Evolutionary conservation across 2,113 vertebrate genomes (phyloP), one percentile per base, ranked within the genome.

Genomic region (Serranochromis macrocephalus): DNA sequence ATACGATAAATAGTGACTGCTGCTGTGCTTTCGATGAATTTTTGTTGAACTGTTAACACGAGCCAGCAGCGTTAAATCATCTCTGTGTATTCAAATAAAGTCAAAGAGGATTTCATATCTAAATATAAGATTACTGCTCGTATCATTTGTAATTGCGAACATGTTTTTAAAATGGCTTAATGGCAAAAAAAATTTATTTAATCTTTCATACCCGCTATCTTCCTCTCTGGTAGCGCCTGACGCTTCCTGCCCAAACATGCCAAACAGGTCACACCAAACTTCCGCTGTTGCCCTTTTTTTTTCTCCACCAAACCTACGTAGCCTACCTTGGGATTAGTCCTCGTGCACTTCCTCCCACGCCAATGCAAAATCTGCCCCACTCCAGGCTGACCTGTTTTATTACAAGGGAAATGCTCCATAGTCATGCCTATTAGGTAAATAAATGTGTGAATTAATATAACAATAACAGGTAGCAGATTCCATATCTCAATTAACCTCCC

Each of bases 311-410:
- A 66, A n/a, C 17, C 17, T 66, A 36, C 17, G 10, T 66, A n/a
- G 9, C 61, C 33, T 40, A 73, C 36, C 47, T 80, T 47, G 57
- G 66, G 89, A 92, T 91, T 85, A 89, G 51, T 24, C 61, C 73
- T 81, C 19, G 26, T 85, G 61, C 75, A 84, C 84, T 54, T n/a
- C 85, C 75, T 84, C 89, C 89, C 80, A 86, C 80, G 58, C 31
- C n/a, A 54, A 71, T 4, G 33, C 73, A 85, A 88, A 90, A 68
- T 57, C 49, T 33, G 33, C 54, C 68, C 89, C 51, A 58, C 26
- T 55, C 38, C 61, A 38, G 53, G n/a, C 40, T 80, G 54, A 29
- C 47, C 68, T 66, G 36, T 80, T 88, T 83, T 84, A 31, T 71
- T 45, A 73, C 78, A 79, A 73, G 17, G 36, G 47, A 84, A 80